Conservation (phyloP, 2,113 vertebrate genomes). For the Pampusana beccarii region DNA sequence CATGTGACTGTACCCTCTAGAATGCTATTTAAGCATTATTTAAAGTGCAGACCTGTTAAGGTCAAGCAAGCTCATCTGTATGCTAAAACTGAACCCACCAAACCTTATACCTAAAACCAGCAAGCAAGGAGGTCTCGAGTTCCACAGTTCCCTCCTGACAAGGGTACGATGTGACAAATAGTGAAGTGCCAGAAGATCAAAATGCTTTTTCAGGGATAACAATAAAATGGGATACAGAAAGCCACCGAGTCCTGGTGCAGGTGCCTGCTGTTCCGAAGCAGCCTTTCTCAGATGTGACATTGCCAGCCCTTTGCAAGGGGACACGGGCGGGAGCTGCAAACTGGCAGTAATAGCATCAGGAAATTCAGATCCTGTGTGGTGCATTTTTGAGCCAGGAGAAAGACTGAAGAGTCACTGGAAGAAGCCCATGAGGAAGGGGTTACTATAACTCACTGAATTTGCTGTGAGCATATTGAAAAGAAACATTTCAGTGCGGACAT, state of each 20-base stretch:
- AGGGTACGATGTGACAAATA: background rate
- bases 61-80: slow-evolving; percentile 27
- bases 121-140: background rate
- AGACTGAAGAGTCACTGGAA: background rate
- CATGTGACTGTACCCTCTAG: background rate
- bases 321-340: background rate
- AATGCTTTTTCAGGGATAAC: background rate
- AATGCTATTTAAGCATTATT: slow-evolving; percentile 35
- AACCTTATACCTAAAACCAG: background rate
- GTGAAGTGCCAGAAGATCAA: background rate
- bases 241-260: background rate
- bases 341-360: background rate
- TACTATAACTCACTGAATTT: background rate
- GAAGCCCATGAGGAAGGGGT: background rate
- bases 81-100: background rate
- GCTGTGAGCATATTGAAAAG: background rate
- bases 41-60: slow-evolving; percentile 37
- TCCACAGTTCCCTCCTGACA: background rate
- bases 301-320: background rate
- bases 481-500: background rate
- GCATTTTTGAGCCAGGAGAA: background rate
- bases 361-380: background rate
- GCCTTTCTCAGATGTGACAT: background rate
- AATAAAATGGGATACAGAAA: background rate
- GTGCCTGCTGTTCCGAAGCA: background rate